A percentile compares a stretch with the other conserved stretches of the same genome.
Conservation (phyloP, 2,797 vertebrate genomes). For the Eleutherodactylus coqui region DNA sequence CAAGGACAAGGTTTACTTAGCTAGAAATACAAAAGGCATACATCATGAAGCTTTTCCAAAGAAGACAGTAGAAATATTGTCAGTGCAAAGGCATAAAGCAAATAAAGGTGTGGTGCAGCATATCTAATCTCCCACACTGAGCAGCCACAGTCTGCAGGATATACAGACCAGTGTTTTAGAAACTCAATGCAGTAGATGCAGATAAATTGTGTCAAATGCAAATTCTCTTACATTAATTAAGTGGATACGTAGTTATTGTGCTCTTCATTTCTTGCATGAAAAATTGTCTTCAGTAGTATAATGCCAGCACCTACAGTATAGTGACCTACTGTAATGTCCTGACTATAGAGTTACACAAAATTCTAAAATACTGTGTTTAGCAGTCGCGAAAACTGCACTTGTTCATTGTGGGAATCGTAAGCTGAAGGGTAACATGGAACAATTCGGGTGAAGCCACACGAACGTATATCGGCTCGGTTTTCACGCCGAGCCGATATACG, state of each 20-base stretch:
- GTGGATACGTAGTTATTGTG: no score
- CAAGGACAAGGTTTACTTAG: conserved; percentile 59
- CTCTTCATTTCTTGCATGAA: no score
- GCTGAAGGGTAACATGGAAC: no score
- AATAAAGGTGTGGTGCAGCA: neutral
- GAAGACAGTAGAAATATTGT: conserved; percentile 26
- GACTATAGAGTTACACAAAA: neutral
- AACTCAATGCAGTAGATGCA: neutral
- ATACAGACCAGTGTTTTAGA: neutral
- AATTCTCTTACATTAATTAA: no score
- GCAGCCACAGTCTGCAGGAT: neutral
- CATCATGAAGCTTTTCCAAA: conserved; percentile 56
- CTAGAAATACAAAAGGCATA: conserved; percentile 59
- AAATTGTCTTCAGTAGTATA: no score
- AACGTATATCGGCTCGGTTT: no score
- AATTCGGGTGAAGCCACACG: no score
- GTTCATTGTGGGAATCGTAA: neutral
- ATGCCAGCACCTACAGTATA: neutral
- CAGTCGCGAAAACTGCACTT: neutral
- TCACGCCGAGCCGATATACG: no score
- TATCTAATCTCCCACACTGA: neutral
- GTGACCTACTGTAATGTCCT: neutral
- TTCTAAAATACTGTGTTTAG: neutral
- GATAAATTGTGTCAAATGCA: no score
- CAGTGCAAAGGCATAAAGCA: conserved; percentile 15